Evolutionary conservation across 2,113 vertebrate species (phyloP).

Genomic region (Erinaceus europaeus): DNA sequence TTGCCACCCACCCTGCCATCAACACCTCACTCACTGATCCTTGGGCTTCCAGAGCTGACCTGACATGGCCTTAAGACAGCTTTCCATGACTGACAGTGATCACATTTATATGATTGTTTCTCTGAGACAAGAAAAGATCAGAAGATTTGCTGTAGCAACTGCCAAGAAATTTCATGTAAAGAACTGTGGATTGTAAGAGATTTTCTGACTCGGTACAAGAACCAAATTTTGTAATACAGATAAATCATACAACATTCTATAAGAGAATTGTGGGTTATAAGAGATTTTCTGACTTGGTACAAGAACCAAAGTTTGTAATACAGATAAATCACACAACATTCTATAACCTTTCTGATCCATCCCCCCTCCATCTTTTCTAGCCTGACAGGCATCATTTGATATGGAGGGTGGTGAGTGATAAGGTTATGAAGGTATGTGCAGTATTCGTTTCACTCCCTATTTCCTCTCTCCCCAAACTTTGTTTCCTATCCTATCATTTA

Average conservation of each 20-base stretch:
- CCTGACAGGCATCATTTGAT: neutral
- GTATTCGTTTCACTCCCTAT: neutral
- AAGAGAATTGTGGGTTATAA: slow-evolving; percentile 60
- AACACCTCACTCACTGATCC: slow-evolving; percentile 56
- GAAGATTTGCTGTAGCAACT: slow-evolving; percentile 69
- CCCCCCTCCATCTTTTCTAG: too few relatives aligned
- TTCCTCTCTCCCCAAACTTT: neutral
- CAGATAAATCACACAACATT: slow-evolving; percentile 45
- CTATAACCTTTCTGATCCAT: too few relatives aligned
- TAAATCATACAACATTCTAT: slow-evolving; percentile 37
- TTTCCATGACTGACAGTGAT: slow-evolving; percentile 63
- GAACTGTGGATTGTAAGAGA: slow-evolving; percentile 53
- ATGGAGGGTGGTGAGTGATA: neutral
- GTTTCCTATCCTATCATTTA: neutral
- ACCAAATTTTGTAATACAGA: slow-evolving; percentile 64
- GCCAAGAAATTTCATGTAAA: slow-evolving; percentile 67
- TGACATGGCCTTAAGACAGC: slow-evolving; percentile 62
- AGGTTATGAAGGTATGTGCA: neutral
- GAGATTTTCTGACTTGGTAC: slow-evolving; percentile 58
- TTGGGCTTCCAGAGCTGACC: slow-evolving; percentile 67
- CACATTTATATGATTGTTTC: slow-evolving; percentile 64
- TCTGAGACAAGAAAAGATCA: slow-evolving; percentile 56
- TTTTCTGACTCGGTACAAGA: slow-evolving; percentile 55
- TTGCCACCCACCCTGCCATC: slow-evolving; percentile 58
- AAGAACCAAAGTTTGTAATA: slow-evolving; percentile 61